Evolutionary conservation across 2,113 vertebrate genomes (phyloP).

Genomic region (Mormyrus lacerda): DNA sequence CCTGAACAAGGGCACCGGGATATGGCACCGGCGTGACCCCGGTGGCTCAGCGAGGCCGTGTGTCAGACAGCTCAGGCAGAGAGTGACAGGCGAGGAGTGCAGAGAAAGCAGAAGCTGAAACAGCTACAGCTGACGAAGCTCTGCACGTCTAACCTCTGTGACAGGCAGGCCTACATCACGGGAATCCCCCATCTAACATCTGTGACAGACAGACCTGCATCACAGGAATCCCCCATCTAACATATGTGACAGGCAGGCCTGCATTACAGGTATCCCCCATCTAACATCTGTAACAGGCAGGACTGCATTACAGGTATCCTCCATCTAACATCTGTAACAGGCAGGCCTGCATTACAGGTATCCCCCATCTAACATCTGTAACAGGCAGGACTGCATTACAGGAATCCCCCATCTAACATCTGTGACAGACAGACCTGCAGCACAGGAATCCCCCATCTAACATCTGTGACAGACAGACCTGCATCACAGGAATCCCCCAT

Average conservation of each 20-base stretch:
- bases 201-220: conserved; percentile 26
- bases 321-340: conserved; percentile 19
- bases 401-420: background rate
- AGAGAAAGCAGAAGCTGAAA: conserved; percentile 31
- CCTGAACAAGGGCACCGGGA: background rate
- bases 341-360: conserved; percentile 12
- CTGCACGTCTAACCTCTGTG: conserved; percentile 27
- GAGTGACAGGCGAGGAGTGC: background rate
- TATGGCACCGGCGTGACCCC: too few relatives aligned
- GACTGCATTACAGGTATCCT: conserved; percentile 15
- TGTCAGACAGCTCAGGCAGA: background rate
- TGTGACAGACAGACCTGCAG: conserved; percentile 26
- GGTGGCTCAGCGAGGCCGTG: background rate
- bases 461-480: conserved; percentile 29
- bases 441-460: background rate
- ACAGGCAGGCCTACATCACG: conserved; percentile 22
- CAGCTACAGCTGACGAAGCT: conserved; percentile 39
- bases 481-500: background rate
- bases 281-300: conserved; percentile 29
- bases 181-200: conserved; percentile 23
- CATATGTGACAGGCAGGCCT: conserved; percentile 26
- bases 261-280: conserved; percentile 11
- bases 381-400: conserved; percentile 21
- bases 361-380: conserved; percentile 7
- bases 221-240: conserved; percentile 20